Conservation (phyloP, 2,888 invertebrate species). For the Limnephilus marmoratus region DNA sequence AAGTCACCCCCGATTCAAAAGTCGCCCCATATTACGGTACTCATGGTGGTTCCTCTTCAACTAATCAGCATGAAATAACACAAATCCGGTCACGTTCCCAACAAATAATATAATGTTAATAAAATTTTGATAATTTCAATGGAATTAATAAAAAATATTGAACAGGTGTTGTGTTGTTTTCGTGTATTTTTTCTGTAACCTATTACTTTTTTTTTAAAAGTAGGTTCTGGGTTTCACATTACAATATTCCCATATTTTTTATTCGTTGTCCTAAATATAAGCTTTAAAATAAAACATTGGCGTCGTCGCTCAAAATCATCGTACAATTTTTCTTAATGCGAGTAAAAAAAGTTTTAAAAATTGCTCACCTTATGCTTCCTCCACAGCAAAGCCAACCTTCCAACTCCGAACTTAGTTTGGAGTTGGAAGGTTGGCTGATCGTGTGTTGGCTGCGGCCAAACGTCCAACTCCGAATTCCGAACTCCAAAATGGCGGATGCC, state of each 20-base stretch:
- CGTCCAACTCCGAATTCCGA: too few species aligned
- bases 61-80: neutral
- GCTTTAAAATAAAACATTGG: neutral
- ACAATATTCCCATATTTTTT: neutral
- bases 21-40: neutral
- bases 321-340: too few species aligned
- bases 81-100: conserved; percentile 37
- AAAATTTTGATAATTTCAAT: neutral
- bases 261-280: neutral
- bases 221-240: neutral
- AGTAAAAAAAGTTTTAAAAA: too few species aligned
- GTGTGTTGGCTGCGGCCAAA: too few species aligned
- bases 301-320: too few species aligned
- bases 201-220: neutral
- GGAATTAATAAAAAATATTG: conserved; percentile 31
- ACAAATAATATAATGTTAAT: conserved; percentile 24
- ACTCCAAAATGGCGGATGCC: too few species aligned
- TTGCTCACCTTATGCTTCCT: too few species aligned
- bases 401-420: too few species aligned
- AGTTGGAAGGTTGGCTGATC: too few species aligned
- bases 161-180: conserved; percentile 43
- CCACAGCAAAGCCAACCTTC: too few species aligned
- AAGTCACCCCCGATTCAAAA: too few species aligned
- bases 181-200: conserved; percentile 24
- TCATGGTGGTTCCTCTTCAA: conserved; percentile 4